Evolutionary conservation across 1,140 invertebrate species (phyloP).

Genomic region (Cecropterus lyciades): DNA sequence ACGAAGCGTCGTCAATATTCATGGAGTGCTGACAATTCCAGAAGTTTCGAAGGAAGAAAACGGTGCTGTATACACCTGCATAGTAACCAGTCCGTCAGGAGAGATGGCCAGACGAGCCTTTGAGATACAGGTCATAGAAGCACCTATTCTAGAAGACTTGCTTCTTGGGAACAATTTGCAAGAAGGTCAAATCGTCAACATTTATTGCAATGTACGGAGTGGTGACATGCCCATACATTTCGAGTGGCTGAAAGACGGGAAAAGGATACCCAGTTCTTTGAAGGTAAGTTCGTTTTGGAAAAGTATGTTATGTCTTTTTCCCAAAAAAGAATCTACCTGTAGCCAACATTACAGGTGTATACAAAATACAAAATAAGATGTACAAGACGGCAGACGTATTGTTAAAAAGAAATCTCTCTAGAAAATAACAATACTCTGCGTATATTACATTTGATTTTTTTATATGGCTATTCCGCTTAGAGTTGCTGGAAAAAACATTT

Average conservation of each 20-base stretch:
- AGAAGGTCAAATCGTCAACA: conserved; percentile 94
- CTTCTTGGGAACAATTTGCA: conserved; percentile 87
- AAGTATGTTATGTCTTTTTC: too few species aligned
- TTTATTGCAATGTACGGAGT: conserved; percentile 94
- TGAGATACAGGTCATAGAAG: conserved; percentile 89
- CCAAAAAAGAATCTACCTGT: too few species aligned
- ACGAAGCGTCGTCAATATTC: conserved; percentile 66
- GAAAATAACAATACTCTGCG: too few species aligned
- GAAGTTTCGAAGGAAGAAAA: conserved; percentile 88
- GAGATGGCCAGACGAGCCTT: conserved; percentile 89
- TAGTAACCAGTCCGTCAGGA: conserved; percentile 90
- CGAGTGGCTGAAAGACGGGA: conserved; percentile 95
- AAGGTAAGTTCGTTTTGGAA: conserved; percentile 80
- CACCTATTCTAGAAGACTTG: conserved; percentile 87
- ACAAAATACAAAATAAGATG: too few species aligned
- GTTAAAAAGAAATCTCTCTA: background rate
- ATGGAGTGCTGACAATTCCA: conserved; percentile 87
- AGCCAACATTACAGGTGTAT: too few species aligned
- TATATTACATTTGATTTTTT: too few species aligned
- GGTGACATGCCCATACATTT: conserved; percentile 96
- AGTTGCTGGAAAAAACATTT: too few species aligned
- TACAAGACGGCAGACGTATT: too few species aligned
- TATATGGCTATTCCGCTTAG: too few species aligned
- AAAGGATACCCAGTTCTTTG: conserved; percentile 87
- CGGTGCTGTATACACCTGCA: conserved; percentile 93